Base-by-base conservation (phyloP, 2,888 invertebrate species). In the Drosophila histrio region DNA sequence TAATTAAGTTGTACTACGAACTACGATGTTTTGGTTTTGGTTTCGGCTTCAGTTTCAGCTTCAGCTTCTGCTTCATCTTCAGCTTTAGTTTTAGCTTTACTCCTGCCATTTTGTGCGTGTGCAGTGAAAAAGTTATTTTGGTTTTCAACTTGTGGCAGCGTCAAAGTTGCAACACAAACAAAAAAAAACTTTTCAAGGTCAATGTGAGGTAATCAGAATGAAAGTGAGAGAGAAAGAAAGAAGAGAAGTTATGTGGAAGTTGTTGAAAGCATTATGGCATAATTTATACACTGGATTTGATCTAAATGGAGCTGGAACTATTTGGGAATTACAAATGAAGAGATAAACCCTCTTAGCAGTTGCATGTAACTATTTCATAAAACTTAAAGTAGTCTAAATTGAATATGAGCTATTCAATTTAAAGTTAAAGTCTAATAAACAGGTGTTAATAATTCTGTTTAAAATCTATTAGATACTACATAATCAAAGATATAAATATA, bases 1-100 rank as follows among this genome's bases (percentile, higher is more conserved):
- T 82, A 83, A 85, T 83, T 85, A 82, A 85, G 83, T 85, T 83
- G 86, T 85, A 68, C 79, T 76, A 81, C 84, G 81, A 80, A 84
- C 81, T 80, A 74, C 74, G 68, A 52, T 61, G 54, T 52, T 64
- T 69, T 69, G 60, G 17, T 61, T 75, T 50, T 39, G 11, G 2
- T 13, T 17, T 47, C 38, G 28, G 3, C n/a, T 38, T 36, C 56
- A 46, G 38, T 22, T 69, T 69, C 39, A 46, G 19, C 38, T 73
- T 61, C 50, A 28, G 36, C 19, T 47, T 65, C n/a, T n/a, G 2
- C 19, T 17, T 47, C 38, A 38, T 2, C n/a, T 38, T 36, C 56
- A 46, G 38, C 30, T 69, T 69, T 36, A 46, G 19, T 41, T 73
- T 61, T 50, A 28, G 36, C 19, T 47, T 65, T n/a, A 8, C 49